Base-by-base conservation (phyloP, 2,888 invertebrate genomes). In the Taphrorychus bicolor region DNA sequence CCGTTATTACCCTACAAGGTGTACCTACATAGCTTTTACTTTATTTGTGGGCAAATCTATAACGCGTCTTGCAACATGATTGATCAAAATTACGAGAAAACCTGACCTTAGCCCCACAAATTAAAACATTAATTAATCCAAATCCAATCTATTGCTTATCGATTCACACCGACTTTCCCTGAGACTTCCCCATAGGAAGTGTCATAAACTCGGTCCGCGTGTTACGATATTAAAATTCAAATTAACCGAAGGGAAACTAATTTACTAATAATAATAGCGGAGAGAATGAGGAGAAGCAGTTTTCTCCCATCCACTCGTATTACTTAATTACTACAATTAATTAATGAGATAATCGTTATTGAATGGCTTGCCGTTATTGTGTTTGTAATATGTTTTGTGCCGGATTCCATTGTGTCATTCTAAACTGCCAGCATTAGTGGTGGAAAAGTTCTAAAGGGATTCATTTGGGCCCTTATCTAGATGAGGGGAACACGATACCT, bases 271-370 rank as follows among this genome's bases (percentile, higher is more conserved):
- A 49, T 32, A 32, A 32, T 32, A 7, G 32, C 7, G 11, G 1
- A 32, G 32, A 32, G 32, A 45, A 2, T 9, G 45, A 45, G 45
- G 23, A 53, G 23, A 7, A 9, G 14, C n/a, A n/a, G n/a, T n/a
- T n/a, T 19, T 53, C 23, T 53, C 53, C 53, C 53, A 61, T 42
- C 52, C 32, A 24, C 23, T 56, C 51, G 57, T 41, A 22, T 23
- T 19, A 21, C 40, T 41, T 59, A 45, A 65, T 63, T 49, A 51
- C 41, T n/a, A 18, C 42, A n/a, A 63, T 65, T 64, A 64, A 64
- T n/a, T 64, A 64, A 64, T 7, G 22, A 41, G 17, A 14, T 58
- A 64, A 64, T 64, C 58, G 57, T 16, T 41, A 63, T 49, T 58
- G 57, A 51, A 51, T 52, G 45, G n/a, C 49, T 5, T 49, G 18